Evolutionary conservation across 2,113 vertebrate species (phyloP).

Genomic region (Mixornis gularis): DNA sequence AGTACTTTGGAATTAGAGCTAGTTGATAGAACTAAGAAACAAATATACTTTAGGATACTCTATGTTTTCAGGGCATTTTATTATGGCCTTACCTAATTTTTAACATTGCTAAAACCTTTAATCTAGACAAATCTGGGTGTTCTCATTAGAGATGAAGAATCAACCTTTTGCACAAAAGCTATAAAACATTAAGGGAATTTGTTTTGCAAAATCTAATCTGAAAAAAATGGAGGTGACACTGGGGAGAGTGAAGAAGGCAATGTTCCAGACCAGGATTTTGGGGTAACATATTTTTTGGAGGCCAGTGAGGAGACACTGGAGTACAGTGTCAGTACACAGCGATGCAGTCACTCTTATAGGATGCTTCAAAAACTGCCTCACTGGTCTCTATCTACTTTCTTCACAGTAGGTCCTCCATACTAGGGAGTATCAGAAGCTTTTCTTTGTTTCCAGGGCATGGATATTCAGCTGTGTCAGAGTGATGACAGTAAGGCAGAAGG

Average conservation of each 20-base stretch:
- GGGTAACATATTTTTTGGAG: neutral
- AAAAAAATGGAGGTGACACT: neutral
- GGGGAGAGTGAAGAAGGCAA: neutral
- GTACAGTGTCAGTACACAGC: neutral
- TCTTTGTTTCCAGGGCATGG: neutral
- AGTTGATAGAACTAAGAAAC: neutral
- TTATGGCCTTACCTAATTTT: neutral
- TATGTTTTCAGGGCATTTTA: neutral
- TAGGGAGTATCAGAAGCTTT: neutral
- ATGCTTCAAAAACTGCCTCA: neutral
- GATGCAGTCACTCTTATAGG: neutral
- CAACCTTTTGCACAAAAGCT: neutral
- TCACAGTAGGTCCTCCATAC: neutral
- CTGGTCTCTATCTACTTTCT: neutral
- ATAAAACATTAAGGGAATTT: neutral
- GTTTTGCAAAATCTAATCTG: neutral
- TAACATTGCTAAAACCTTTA: neutral
- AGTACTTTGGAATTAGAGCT: neutral
- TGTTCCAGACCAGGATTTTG: neutral
- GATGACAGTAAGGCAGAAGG: neutral
- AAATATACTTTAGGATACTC: neutral
- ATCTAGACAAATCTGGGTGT: neutral
- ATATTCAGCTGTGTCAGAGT: neutral
- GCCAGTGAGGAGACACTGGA: neutral
- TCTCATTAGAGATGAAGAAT: neutral